phyloP scores from a whole-genome alignment of 2,888 invertebrate genomes.

The Sussaba pulchella region DNA sequence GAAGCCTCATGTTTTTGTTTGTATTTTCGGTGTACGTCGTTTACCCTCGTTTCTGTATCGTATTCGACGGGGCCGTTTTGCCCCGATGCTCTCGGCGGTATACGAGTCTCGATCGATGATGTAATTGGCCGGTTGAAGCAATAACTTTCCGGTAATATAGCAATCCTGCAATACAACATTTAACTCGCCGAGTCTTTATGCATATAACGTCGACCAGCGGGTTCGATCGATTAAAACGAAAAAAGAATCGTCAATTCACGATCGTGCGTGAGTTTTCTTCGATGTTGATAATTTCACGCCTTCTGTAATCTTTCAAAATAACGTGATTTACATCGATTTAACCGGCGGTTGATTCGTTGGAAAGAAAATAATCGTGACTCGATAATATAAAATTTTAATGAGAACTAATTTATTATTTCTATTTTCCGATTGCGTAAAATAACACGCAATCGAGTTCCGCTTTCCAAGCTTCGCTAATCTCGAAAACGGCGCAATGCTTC shows the following conservation, averaged over 20 bases:
- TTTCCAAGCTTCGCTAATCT: constrained; percentile 4
- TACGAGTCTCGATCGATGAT: constrained; percentile 56
- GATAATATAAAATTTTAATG: not conserved
- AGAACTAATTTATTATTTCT: constrained; percentile 7
- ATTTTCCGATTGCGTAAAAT: not conserved
- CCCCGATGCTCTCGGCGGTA: not conserved
- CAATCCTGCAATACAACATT: constrained; percentile 59
- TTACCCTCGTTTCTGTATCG: too few relatives aligned
- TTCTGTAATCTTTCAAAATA: not conserved
- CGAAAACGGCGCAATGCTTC: not conserved
- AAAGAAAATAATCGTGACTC: not conserved
- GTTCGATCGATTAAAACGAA: constrained; percentile 48
- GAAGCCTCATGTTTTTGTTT: too few relatives aligned
- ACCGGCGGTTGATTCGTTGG: too few relatives aligned
- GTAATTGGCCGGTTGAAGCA: constrained; percentile 66
- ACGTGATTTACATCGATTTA: not conserved
- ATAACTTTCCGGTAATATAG: constrained; percentile 68
- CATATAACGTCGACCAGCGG: constrained; percentile 50
- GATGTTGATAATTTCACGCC: constrained; percentile 22
- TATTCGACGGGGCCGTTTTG: too few relatives aligned
- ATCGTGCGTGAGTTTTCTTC: constrained; percentile 51
- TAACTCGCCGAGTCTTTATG: constrained; percentile 49
- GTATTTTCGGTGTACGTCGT: too few relatives aligned
- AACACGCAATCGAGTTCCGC: constrained; percentile 18
- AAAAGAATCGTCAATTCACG: constrained; percentile 22